These are phyloP conservation scores for Drosophila prolongata DNA, from an alignment of 2,888 invertebrate genomes.

Conservation along the genomic window DNA sequence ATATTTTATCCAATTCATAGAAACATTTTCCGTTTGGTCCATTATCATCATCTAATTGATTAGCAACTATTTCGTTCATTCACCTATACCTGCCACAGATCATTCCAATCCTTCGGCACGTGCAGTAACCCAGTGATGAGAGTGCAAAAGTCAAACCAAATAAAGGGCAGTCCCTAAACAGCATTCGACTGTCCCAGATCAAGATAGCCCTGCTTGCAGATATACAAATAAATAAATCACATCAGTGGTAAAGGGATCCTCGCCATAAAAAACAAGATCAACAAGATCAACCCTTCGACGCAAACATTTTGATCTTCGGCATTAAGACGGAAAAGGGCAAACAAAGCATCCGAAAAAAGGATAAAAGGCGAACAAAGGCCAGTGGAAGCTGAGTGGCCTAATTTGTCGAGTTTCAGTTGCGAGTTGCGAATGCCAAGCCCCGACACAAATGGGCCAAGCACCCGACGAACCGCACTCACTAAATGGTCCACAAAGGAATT, in stretches of 20 bases:
- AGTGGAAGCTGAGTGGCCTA: constrained; percentile 73
- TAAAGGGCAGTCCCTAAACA: constrained; percentile 62
- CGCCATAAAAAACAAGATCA: constrained; percentile 52
- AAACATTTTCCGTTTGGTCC: too few relatives aligned
- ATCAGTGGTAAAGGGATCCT: constrained; percentile 30
- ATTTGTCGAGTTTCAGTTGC: constrained; percentile 68
- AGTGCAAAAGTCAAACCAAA: constrained; percentile 82
- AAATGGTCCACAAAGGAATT: constrained; percentile 66
- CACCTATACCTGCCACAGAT: background rate
- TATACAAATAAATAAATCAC: constrained; percentile 62
- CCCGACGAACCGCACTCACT: constrained; percentile 65
- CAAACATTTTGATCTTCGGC: constrained; percentile 76
- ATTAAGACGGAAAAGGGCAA: constrained; percentile 59
- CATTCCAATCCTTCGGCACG: constrained; percentile 57
- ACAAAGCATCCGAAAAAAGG: constrained; percentile 62
- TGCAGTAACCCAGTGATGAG: constrained; percentile 53
- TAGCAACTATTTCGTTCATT: too few relatives aligned
- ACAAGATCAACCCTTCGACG: constrained; percentile 77
- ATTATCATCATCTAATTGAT: too few relatives aligned
- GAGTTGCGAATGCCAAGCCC: constrained; percentile 34
- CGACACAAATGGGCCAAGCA: constrained; percentile 74
- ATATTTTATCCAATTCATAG: too few relatives aligned
- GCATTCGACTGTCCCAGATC: constrained; percentile 63
- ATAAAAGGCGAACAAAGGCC: constrained; percentile 74
- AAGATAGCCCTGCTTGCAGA: constrained; percentile 55